These are phyloP conservation scores for Nysson spinosus DNA, from an alignment of 2,888 invertebrate species.

Conservation along the genomic window DNA sequence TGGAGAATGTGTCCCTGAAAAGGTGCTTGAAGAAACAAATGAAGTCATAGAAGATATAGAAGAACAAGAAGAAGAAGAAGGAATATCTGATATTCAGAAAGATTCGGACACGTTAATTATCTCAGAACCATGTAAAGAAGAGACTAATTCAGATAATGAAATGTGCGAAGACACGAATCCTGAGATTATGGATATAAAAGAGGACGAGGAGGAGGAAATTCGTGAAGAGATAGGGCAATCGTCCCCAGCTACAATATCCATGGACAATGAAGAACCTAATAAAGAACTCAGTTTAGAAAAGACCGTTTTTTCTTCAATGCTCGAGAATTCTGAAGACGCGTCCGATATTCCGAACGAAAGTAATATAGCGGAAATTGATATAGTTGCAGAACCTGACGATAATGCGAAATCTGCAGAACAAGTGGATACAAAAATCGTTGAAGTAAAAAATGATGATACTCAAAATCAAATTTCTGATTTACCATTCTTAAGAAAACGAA, in stretches of 20 bases:
- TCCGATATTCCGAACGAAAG: neutral
- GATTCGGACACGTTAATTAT: constrained; percentile 2
- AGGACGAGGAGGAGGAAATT: neutral
- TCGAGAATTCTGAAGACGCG: too few relatives aligned
- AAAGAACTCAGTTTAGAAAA: too few relatives aligned
- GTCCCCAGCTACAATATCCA: too few relatives aligned
- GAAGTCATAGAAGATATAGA: constrained; percentile 2
- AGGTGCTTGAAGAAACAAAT: neutral
- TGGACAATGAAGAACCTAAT: too few relatives aligned
- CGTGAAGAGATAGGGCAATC: too few relatives aligned
- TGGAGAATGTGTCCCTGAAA: neutral
- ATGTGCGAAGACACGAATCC: neutral
- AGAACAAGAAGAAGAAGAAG: neutral
- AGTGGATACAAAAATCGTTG: neutral
- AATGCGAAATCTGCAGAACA: neutral
- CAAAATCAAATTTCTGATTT: constrained; percentile 5
- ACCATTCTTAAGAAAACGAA: neutral
- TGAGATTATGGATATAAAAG: neutral
- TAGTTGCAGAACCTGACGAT: neutral
- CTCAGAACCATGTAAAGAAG: neutral
- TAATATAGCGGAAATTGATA: constrained; percentile 8
- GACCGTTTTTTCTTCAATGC: too few relatives aligned
- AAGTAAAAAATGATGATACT: neutral
- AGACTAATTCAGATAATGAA: neutral
- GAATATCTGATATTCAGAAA: neutral